phyloP scores from a whole-genome alignment of 2,113 vertebrate species.

The Gopherus flavomarginatus region DNA sequence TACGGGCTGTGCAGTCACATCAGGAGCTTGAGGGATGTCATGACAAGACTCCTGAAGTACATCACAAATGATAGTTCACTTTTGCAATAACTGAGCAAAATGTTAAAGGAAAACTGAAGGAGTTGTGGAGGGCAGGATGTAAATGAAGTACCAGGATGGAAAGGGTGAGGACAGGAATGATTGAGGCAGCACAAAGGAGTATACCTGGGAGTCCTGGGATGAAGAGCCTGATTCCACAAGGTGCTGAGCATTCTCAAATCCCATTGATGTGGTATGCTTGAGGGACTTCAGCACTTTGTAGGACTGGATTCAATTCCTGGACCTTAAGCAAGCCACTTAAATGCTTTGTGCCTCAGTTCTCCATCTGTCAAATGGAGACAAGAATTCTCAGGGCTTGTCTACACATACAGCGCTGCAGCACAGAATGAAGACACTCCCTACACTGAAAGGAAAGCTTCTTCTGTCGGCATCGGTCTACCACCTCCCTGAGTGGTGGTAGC shows the following conservation, averaged over 20 bases:
- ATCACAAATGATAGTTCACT: not conserved
- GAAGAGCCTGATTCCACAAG: accelerated
- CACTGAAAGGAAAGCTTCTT: no score
- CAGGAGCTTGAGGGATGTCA: not conserved
- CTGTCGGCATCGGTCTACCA: no score
- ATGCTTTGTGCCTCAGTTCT: not conserved
- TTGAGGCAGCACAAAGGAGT: not conserved
- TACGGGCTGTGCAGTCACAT: not conserved
- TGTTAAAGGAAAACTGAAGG: no score
- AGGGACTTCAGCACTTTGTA: not conserved
- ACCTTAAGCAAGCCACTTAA: not conserved
- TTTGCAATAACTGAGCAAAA: not conserved
- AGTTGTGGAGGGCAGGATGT: no score
- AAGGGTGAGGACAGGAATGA: not conserved
- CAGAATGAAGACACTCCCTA: no score
- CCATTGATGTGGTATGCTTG: not conserved
- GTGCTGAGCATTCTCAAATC: not conserved
- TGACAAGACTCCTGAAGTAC: no score
- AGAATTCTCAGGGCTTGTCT: not conserved
- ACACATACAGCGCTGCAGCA: no score
- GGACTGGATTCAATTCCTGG: not conserved
- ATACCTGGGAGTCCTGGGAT: not conserved
- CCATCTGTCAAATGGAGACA: not conserved
- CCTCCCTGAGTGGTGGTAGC: no score
- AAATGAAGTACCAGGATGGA: not conserved